Evolutionary conservation across 1,140 invertebrate genomes (phyloP).

Genomic region (Nixonia krombeini): DNA sequence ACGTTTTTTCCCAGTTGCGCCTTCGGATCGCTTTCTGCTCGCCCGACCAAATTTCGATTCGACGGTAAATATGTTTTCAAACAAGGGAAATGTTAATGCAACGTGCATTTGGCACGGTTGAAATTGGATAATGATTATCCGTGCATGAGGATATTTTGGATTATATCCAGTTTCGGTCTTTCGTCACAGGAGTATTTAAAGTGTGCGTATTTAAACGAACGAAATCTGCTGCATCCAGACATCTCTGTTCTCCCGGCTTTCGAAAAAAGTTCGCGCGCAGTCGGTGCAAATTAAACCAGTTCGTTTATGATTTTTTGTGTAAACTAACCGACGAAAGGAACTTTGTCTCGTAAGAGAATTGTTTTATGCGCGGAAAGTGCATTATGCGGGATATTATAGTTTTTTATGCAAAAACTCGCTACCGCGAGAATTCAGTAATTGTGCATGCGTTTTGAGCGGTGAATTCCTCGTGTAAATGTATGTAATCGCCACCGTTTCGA

Average conservation of each 20-base stretch:
- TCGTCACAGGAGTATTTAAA: slow-evolving; percentile 45
- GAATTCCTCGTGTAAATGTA: neutral
- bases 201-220: slow-evolving; percentile 31
- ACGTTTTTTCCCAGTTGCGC: neutral
- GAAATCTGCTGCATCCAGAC: slow-evolving; percentile 26
- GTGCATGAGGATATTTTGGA: slow-evolving; percentile 40
- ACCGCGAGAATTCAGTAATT: too few species aligned
- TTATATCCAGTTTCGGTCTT: slow-evolving; percentile 38
- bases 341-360: slow-evolving; percentile 47
- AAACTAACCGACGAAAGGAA: slow-evolving; percentile 41
- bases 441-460: neutral
- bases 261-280: slow-evolving; percentile 35
- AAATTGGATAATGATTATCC: slow-evolving; percentile 41
- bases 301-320: slow-evolving; percentile 43
- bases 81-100: too few species aligned
- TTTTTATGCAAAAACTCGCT: slow-evolving; percentile 19
- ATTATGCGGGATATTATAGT: slow-evolving; percentile 41
- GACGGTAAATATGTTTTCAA: too few species aligned
- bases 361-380: slow-evolving; percentile 42
- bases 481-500: neutral
- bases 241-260: slow-evolving; percentile 32
- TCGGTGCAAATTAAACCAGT: slow-evolving; percentile 46
- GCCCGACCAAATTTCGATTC: too few species aligned
- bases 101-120: too few species aligned
- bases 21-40: too few species aligned